phyloP scores from a whole-genome alignment of 2,797 vertebrate species.

The Miopithecus talapoin region DNA sequence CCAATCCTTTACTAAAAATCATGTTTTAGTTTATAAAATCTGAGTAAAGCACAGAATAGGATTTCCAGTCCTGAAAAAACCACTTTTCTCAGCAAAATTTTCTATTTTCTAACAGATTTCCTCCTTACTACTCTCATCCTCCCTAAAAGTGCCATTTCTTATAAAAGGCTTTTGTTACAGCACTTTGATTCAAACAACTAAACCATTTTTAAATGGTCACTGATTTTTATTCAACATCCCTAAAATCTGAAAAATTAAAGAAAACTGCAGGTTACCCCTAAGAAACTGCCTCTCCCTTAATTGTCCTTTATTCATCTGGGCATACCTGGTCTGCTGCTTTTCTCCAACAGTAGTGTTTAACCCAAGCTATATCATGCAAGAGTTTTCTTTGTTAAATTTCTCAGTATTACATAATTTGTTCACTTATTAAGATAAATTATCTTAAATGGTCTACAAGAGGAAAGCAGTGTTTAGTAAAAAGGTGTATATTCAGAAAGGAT shows the following conservation, averaged over 20 bases:
- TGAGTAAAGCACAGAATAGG: not conserved
- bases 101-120: not conserved
- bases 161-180: not conserved
- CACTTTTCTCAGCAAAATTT: not conserved
- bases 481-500: not conserved
- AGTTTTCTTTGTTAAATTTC: not conserved
- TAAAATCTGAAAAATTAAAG: conserved; percentile 18
- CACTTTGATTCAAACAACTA: not conserved
- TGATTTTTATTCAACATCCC: not conserved
- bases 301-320: not conserved
- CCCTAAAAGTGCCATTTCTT: not conserved
- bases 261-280: not conserved
- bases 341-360: conserved; percentile 3
- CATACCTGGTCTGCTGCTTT: not conserved
- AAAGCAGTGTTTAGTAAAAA: not conserved
- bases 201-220: not conserved
- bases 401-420: not conserved
- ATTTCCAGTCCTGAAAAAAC: not conserved
- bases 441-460: not conserved
- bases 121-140: not conserved
- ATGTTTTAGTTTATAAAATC: conserved; percentile 2
- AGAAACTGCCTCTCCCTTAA: not conserved
- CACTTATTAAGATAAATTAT: not conserved
- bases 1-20: conserved; percentile 19
- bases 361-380: not conserved